Conservation (phyloP, 2,888 invertebrate genomes). For the Drosophila subquinaria region DNA sequence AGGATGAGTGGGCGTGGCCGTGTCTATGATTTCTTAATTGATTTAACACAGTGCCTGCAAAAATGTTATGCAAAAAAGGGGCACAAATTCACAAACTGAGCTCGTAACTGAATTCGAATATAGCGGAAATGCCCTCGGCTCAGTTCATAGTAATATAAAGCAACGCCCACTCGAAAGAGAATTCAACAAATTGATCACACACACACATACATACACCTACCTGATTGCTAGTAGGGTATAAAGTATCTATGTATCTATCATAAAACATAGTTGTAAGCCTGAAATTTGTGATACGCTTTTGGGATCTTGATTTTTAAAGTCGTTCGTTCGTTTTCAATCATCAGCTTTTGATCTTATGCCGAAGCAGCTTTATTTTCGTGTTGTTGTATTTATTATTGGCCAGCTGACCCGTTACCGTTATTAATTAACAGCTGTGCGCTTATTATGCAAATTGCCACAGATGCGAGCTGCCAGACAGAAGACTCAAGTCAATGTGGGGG, state of each 20-base stretch:
- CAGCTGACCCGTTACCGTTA: conserved; percentile 77
- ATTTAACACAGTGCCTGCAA: conserved; percentile 56
- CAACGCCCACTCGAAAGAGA: conserved; percentile 47
- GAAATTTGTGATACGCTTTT: conserved; percentile 34
- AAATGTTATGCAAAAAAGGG: conserved; percentile 35
- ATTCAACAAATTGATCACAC: conserved; percentile 45
- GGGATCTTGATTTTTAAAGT: conserved; percentile 20
- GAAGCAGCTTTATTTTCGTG: conserved; percentile 39
- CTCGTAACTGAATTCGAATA: conserved; percentile 20
- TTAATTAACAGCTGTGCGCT: conserved; percentile 79
- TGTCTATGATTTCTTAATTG: conserved; percentile 76
- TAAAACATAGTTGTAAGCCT: conserved; percentile 23
- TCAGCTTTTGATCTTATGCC: conserved; percentile 66
- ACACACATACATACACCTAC: conserved; percentile 4
- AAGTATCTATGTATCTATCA: conserved; percentile 3
- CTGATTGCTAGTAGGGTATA: conserved; percentile 1
- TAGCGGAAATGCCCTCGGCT: conserved; percentile 63
- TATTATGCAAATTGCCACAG: conserved; percentile 77
- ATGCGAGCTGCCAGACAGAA: conserved; percentile 51
- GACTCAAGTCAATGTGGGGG: conserved; percentile 41
- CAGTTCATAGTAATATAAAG: conserved; percentile 27
- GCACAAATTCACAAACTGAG: conserved; percentile 18
- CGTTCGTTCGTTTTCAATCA: conserved; percentile 19
- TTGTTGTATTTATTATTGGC: conserved; percentile 29
- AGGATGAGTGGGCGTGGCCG: conserved; percentile 56